Evolutionary conservation across 2,888 invertebrate genomes (phyloP).

Genomic region (Volucella zonaria): DNA sequence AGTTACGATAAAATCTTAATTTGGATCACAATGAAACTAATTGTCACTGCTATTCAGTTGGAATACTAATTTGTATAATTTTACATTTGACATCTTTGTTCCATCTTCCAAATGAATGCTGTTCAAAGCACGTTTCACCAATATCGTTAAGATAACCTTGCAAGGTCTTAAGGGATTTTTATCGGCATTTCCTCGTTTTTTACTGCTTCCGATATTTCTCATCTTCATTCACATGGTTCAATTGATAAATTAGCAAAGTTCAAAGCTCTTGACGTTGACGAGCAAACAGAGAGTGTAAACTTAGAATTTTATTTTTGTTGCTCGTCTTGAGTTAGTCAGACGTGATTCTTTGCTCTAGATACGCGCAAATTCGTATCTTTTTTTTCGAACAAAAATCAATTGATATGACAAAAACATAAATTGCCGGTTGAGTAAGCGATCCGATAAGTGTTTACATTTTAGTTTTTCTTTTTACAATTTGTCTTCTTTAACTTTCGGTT

Average conservation of each 20-base stretch:
- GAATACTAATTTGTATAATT: background rate
- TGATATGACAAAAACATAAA: too few species aligned
- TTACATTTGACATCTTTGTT: too few species aligned
- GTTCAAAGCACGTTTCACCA: conserved; percentile 1
- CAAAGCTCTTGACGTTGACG: conserved; percentile 29
- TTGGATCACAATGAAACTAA: too few species aligned
- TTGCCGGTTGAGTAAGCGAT: too few species aligned
- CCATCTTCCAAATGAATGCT: too few species aligned
- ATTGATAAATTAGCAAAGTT: background rate
- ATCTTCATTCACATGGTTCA: background rate
- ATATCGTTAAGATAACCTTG: conserved; percentile 13
- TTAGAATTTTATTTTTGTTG: conserved; percentile 30
- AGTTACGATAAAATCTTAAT: too few species aligned
- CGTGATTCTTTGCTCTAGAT: conserved; percentile 2
- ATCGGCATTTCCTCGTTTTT: background rate
- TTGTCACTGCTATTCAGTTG: too few species aligned
- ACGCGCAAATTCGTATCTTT: background rate
- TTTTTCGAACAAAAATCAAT: background rate
- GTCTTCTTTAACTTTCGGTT: too few species aligned
- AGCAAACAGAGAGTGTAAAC: conserved; percentile 18
- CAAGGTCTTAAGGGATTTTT: conserved; percentile 18
- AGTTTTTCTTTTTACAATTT: too few species aligned
- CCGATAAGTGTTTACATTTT: too few species aligned
- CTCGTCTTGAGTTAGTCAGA: conserved; percentile 44
- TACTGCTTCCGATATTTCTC: background rate